phyloP scores from a whole-genome alignment of 2,797 vertebrate genomes.

The Pelodytes ibericus region DNA sequence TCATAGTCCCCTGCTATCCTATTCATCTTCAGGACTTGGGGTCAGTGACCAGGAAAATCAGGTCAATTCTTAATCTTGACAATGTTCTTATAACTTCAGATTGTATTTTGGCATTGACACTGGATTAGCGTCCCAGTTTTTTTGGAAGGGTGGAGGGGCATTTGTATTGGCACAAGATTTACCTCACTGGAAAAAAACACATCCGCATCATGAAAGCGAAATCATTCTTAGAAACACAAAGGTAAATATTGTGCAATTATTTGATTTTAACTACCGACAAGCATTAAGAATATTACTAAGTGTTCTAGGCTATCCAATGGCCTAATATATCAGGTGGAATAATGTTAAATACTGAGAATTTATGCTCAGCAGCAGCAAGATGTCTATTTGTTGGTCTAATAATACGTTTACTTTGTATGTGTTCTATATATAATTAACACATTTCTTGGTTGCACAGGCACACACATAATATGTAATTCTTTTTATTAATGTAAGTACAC shows the following conservation, averaged over 20 bases:
- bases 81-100: slow-evolving; percentile 31
- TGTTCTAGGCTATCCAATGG: no score
- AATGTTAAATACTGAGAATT: no score
- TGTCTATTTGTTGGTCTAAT: no score
- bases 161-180: slow-evolving; percentile 29
- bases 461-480: no score
- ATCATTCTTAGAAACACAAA: slow-evolving; percentile 36
- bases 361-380: no score
- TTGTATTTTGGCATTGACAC: slow-evolving; percentile 39
- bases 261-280: not conserved
- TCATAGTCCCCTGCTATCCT: slow-evolving; percentile 23
- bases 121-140: slow-evolving; percentile 19
- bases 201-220: slow-evolving; percentile 19
- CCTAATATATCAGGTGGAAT: no score
- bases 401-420: no score
- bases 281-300: not conserved
- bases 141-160: slow-evolving; percentile 30
- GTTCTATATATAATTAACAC: no score
- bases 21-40: slow-evolving; percentile 48
- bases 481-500: no score
- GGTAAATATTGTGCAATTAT: slow-evolving; percentile 38
- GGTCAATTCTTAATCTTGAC: slow-evolving; percentile 47
- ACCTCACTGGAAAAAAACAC: slow-evolving; percentile 31
- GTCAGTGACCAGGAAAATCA: slow-evolving; percentile 36
- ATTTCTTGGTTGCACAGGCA: no score